A percentile compares a stretch with the other conserved stretches of the same genome.
phyloP scores from a whole-genome alignment of 1,140 invertebrate species.

The Nixonia krombeini region DNA sequence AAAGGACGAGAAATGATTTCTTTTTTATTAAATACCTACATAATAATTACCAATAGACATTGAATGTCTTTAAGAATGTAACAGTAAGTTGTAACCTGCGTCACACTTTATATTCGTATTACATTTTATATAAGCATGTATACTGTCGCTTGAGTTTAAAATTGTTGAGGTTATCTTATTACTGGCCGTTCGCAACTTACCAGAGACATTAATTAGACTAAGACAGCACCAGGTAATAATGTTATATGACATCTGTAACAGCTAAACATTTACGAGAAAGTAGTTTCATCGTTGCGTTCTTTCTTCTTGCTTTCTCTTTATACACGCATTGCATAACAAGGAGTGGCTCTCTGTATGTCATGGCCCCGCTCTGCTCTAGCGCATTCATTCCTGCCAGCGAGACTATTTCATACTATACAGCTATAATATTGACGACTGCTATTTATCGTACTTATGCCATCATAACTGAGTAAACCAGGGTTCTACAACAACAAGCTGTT shows the following conservation, averaged over 20 bases:
- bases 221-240: slow-evolving; percentile 35
- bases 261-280: slow-evolving; percentile 65
- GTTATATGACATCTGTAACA: slow-evolving; percentile 53
- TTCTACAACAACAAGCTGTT: too few species aligned
- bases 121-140: too few species aligned
- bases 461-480: background rate
- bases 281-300: slow-evolving; percentile 57
- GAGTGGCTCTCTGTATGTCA: slow-evolving; percentile 58
- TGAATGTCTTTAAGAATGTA: too few species aligned
- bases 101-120: too few species aligned
- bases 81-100: too few species aligned
- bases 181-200: slow-evolving; percentile 24
- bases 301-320: slow-evolving; percentile 69
- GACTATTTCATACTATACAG: slow-evolving; percentile 36
- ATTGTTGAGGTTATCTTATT: slow-evolving; percentile 35
- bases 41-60: too few species aligned
- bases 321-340: slow-evolving; percentile 61
- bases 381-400: slow-evolving; percentile 24
- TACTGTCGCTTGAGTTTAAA: slow-evolving; percentile 10
- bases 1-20: too few species aligned
- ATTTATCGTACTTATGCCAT: slow-evolving; percentile 11
- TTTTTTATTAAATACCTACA: too few species aligned
- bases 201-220: slow-evolving; percentile 47
- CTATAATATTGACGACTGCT: slow-evolving; percentile 16
- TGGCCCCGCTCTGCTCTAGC: slow-evolving; percentile 42